Conservation (phyloP, 1,140 invertebrate species). For the Drosophila elegans region DNA sequence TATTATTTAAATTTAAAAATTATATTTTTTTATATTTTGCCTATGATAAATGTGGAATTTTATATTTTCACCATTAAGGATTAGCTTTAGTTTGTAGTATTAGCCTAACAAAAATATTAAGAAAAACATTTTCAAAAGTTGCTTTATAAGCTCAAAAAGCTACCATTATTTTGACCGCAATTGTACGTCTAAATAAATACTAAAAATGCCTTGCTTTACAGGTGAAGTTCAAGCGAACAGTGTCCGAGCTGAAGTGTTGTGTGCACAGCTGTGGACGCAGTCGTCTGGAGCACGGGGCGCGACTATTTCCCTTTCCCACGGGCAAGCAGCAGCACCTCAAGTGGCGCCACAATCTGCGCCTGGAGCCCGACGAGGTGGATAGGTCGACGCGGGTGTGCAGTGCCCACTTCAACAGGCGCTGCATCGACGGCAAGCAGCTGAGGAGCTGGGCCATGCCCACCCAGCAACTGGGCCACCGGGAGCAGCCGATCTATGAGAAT, state of each 20-base stretch:
- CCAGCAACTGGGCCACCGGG: conserved; percentile 62
- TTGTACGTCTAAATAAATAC: too few species aligned
- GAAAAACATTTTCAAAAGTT: too few species aligned
- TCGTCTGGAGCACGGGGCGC: conserved; percentile 66
- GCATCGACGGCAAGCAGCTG: conserved; percentile 74
- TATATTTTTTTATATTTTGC: too few species aligned
- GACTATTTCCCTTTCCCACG: conserved; percentile 67
- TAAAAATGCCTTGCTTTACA: not conserved
- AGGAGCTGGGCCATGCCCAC: conserved; percentile 78
- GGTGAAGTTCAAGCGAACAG: conserved; percentile 52
- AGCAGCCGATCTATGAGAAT: conserved; percentile 73
- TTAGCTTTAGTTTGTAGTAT: too few species aligned
- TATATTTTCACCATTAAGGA: too few species aligned
- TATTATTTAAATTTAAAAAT: too few species aligned
- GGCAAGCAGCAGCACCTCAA: conserved; percentile 65
- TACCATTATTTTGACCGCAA: too few species aligned
- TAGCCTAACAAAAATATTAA: too few species aligned
- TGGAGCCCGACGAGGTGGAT: conserved; percentile 53
- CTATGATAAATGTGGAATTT: too few species aligned
- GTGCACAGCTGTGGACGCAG: conserved; percentile 62
- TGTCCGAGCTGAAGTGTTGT: conserved; percentile 62
- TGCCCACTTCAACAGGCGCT: conserved; percentile 72
- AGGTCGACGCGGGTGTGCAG: conserved; percentile 59
- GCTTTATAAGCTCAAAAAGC: too few species aligned
- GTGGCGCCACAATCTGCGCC: conserved; percentile 72